Conservation (phyloP, 2,888 invertebrate species). For the Melikaiella ostensackeni region DNA sequence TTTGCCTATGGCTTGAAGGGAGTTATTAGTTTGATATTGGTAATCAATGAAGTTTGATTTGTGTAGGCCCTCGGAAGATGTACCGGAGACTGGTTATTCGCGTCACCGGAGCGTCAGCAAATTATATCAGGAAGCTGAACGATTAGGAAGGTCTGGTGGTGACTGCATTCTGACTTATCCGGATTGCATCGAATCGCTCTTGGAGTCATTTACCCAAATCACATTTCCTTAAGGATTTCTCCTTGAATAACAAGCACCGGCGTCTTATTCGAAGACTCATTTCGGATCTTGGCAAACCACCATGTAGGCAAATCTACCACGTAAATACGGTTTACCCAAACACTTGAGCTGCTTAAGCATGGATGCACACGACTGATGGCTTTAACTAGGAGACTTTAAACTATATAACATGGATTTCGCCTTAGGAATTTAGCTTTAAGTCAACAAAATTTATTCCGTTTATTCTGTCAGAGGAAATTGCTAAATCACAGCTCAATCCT, state of each 20-base stretch:
- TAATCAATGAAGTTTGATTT: constrained; percentile 46
- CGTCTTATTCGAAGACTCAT: not conserved
- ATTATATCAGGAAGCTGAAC: constrained; percentile 73
- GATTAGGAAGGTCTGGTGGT: constrained; percentile 69
- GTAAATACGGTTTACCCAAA: constrained; percentile 23
- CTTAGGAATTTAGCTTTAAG: not conserved
- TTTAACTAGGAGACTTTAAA: not conserved
- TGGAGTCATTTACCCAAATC: constrained; percentile 73
- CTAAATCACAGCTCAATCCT: too few species aligned
- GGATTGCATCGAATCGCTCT: constrained; percentile 71
- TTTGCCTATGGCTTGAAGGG: not conserved
- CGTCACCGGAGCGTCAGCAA: constrained; percentile 65
- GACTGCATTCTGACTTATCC: constrained; percentile 71
- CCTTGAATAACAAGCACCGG: not conserved
- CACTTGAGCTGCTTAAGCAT: constrained; percentile 13
- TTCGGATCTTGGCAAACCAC: not conserved
- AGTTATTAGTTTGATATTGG: not conserved
- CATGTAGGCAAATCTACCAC: not conserved
- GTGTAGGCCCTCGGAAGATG: constrained; percentile 73
- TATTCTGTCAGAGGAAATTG: too few species aligned
- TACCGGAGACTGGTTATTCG: constrained; percentile 63
- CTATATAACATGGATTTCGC: constrained; percentile 3
- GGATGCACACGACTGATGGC: constrained; percentile 6
- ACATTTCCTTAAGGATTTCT: constrained; percentile 60
- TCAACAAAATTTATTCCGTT: not conserved